Base-by-base conservation (phyloP, 2,797 vertebrate species). In the Lepus oiostolus region DNA sequence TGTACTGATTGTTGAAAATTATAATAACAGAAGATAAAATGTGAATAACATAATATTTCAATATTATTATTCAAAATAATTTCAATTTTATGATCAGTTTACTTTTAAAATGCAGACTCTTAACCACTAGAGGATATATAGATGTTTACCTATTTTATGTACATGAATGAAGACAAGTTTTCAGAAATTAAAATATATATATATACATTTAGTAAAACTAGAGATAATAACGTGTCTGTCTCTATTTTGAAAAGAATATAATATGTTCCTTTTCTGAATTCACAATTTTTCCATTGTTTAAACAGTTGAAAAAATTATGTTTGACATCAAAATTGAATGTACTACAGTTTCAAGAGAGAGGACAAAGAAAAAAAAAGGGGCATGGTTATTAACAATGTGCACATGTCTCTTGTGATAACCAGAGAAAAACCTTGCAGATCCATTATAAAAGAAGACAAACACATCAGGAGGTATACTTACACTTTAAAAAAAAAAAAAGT, bases 91-190 rank as follows among this genome's bases (percentile, higher is more conserved):
- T 47, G 3, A 91, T 83, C 2, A 54, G 50, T 42, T 88, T 74
- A 81, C 92, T 91, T 94, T 22, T 88, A 94, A 72, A 95, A 67
- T 87, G 1, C 42, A 95, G 9, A 93, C 8, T 76, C 0, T 22
- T 42, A 71, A 72, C 19, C 2, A 75, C 3, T 0, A 88, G 30
- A 14, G 9, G 84, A 75, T 93, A 28, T 17, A 63, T 63, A 71
- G 92, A 91, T 76, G 16, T 11, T 79, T 14, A 82, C 26, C 2
- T 47, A 85, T 79, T 93, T 88, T 83, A 30, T 62, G 1, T 13
- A 76, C 7, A 62, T 52, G 16, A 4, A 35, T 85, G 75, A 86
- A 80, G 62, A 54, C 17, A 92, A 7, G 63, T 5, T 79, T 58
- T 26, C 19, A 82, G 24, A 75, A 1, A 42, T 79, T 88, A 95